A percentile compares a stretch with the other conserved stretches of the same genome.
These are phyloP conservation scores for Pteromalus puparum DNA, from an alignment of 1,140 invertebrate species.

Conservation along the genomic window DNA sequence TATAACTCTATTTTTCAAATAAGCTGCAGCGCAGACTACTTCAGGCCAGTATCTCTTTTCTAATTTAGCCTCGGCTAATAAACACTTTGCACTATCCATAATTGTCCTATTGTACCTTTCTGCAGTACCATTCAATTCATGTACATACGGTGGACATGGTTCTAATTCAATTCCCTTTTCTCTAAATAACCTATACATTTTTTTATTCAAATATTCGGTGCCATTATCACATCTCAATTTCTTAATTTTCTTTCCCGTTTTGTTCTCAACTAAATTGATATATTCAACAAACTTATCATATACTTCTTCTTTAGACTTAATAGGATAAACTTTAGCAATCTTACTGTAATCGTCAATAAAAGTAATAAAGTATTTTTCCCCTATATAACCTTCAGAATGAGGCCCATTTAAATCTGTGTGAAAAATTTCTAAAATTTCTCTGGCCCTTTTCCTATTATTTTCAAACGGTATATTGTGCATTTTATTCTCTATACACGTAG, in stretches of 20 bases:
- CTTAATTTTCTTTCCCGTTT: neutral
- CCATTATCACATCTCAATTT: conserved; percentile 69
- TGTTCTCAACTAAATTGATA: conserved; percentile 7
- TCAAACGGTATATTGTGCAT: conserved; percentile 24
- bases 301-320: conserved; percentile 7
- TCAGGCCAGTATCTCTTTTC: conserved; percentile 65
- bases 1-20: conserved; percentile 61
- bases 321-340: neutral
- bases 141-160: conserved; percentile 67
- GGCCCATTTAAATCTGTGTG: conserved; percentile 20
- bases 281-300: neutral
- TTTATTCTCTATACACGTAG: conserved; percentile 16
- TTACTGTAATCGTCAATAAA: neutral
- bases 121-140: conserved; percentile 67
- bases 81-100: conserved; percentile 55
- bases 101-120: conserved; percentile 66
- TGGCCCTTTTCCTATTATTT: neutral
- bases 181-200: conserved; percentile 48
- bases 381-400: neutral
- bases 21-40: conserved; percentile 57
- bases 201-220: conserved; percentile 63
- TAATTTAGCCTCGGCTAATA: conserved; percentile 58
- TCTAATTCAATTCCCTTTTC: conserved; percentile 62
- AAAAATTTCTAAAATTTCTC: conserved; percentile 3
- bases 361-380: neutral